These are phyloP conservation scores for Phymastichus coffea DNA, from an alignment of 1,140 invertebrate species.

Conservation along the genomic window DNA sequence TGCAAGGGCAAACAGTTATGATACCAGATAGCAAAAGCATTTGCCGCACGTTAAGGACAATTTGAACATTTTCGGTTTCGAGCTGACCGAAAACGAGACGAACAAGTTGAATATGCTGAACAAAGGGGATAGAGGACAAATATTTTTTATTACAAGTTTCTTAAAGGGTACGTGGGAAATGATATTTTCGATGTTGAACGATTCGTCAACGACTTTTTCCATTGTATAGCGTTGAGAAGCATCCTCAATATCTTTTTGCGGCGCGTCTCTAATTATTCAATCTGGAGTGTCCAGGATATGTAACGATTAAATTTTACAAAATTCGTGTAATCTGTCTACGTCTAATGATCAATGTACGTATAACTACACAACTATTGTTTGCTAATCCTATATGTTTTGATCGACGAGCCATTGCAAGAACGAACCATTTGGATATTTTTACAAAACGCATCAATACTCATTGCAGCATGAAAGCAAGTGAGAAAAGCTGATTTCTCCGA, in stretches of 20 bases:
- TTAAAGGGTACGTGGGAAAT: constrained; percentile 53
- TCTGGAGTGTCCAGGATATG: no score
- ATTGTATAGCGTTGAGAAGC: constrained; percentile 53
- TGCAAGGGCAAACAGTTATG: constrained; percentile 71
- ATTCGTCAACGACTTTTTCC: background rate
- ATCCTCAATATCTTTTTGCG: constrained; percentile 61
- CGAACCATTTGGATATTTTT: no score
- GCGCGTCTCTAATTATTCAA: no score
- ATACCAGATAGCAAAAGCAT: constrained; percentile 83
- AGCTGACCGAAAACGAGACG: constrained; percentile 55
- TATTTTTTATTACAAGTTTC: constrained; percentile 62
- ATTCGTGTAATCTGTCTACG: no score
- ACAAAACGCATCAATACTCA: no score
- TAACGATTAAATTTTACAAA: no score
- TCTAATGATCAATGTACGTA: no score
- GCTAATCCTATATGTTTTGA: no score
- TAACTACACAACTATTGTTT: no score
- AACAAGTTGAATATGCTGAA: constrained; percentile 50
- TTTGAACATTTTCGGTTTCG: constrained; percentile 62
- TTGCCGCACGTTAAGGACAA: constrained; percentile 68
- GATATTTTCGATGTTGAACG: background rate
- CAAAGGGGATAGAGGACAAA: constrained; percentile 56
- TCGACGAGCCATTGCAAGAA: no score
- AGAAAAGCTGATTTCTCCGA: no score
- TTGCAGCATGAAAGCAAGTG: no score